Evolutionary conservation across 2,888 invertebrate species (phyloP), one percentile per base, ranked within the genome.

Genomic region (Matsumyia berberina): DNA sequence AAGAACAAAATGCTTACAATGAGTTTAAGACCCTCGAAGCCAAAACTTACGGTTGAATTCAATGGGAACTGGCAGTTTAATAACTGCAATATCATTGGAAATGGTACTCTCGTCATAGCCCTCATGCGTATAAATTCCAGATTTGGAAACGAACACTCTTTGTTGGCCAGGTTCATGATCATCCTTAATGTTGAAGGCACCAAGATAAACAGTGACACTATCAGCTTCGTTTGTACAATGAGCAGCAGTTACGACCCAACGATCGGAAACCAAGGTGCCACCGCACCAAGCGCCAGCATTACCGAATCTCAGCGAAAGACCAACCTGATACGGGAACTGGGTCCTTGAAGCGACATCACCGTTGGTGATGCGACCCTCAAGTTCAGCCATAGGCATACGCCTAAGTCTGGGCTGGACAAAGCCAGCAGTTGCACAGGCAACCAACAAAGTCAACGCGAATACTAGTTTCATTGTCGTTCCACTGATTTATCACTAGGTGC

Each of bases 1-100:
- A 5, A 35, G 1, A 33, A 0, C 7, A 39, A 19, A 7, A 19
- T 9, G 9, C 9, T 17, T 19, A 2, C 9, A 24, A 24, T 24
- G 4, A 24, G 24, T 24, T 24, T 24, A 17, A 8, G 2, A 6
- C n/a, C 39, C 1, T 17, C 17, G 8, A 44, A 17, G 3, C n/a
- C 0, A 69, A 12, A 44, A 62, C 80, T 87, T 87, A 92, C 92
- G 90, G 80, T 90, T 91, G 53, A 92, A 88, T 17, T 83, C 80
- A 24, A 93, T 90, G 5, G 49, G 1, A 8, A 73, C 64, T 0
- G 87, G 88, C 57, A 88, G 64, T 70, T 88, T 88, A 11, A 90
- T 88, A 0, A 90, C 72, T 0, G 90, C 73, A 29, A 90, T 90
- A 69, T 90, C 90, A 17, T 90, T 89, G 44, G 44, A 8, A 4